Conservation (phyloP, 1,140 invertebrate genomes). For the Araneus ventricosus region DNA sequence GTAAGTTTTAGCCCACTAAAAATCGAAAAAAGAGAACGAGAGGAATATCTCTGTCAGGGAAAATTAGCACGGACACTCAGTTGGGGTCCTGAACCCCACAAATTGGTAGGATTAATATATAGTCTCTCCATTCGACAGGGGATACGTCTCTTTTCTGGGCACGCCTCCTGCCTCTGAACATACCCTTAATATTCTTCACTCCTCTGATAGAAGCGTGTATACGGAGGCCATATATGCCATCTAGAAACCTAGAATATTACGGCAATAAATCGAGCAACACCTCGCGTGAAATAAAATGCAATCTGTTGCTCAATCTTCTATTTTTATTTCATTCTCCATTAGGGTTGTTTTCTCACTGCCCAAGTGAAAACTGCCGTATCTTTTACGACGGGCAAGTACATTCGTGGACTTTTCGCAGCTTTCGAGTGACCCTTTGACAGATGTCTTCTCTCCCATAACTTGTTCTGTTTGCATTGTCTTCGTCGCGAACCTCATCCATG, state of each 20-base stretch:
- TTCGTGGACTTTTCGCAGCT: conserved; percentile 25
- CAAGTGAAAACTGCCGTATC: conserved; percentile 20
- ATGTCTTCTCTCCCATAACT: neutral
- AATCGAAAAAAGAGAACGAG: conserved; percentile 16
- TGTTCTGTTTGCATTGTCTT: conserved; percentile 19
- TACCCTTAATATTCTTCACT: conserved; percentile 66
- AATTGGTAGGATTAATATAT: conserved; percentile 73
- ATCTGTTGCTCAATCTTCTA: conserved; percentile 51
- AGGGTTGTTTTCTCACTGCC: conserved; percentile 6
- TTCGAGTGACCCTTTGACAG: neutral
- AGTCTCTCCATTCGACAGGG: conserved; percentile 65
- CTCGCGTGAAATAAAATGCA: conserved; percentile 69
- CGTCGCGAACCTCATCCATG: neutral
- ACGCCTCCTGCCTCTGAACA: neutral
- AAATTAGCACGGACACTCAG: conserved; percentile 54
- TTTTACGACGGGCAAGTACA: conserved; percentile 37
- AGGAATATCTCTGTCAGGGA: conserved; percentile 61
- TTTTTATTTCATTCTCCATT: conserved; percentile 63
- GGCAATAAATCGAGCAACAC: conserved; percentile 68
- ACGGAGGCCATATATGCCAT: conserved; percentile 29
- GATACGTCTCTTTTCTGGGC: conserved; percentile 66
- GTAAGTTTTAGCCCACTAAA: conserved; percentile 43
- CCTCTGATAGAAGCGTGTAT: conserved; percentile 49
- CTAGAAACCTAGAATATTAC: conserved; percentile 48
- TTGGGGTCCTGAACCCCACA: conserved; percentile 62